Evolutionary conservation across 1,140 invertebrate genomes (phyloP).

Genomic region (Hormaphis cornu): DNA sequence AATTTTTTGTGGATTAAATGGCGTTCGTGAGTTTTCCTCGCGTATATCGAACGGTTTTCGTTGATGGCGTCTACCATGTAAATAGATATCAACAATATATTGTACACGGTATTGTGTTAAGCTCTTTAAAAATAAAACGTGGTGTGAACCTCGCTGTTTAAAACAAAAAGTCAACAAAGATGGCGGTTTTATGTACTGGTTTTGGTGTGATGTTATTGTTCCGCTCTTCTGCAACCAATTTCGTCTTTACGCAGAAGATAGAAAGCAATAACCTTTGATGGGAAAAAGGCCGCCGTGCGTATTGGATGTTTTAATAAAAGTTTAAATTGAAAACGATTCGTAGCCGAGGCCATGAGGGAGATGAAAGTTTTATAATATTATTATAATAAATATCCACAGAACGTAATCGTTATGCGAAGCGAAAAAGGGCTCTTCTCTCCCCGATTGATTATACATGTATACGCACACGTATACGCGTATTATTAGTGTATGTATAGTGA

Average conservation of each 20-base stretch:
- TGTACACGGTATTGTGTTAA: too few species aligned
- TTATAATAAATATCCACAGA: conserved; percentile 30
- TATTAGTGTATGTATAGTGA: background rate
- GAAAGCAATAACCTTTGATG: conserved; percentile 31
- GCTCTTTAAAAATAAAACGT: background rate
- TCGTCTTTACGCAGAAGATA: conserved; percentile 12
- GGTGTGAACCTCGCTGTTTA: background rate
- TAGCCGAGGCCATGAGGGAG: conserved; percentile 16
- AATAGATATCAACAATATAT: too few species aligned
- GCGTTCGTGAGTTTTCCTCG: too few species aligned
- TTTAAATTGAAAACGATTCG: conserved; percentile 32
- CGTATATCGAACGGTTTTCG: too few species aligned
- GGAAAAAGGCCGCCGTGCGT: conserved; percentile 8
- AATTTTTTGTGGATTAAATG: too few species aligned
- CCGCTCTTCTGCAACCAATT: conserved; percentile 9
- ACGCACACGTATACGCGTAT: background rate
- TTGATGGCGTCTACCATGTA: background rate
- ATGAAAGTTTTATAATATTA: conserved; percentile 33
- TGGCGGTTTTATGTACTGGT: background rate
- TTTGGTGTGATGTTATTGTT: conserved; percentile 7
- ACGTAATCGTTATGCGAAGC: conserved; percentile 29
- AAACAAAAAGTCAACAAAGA: background rate
- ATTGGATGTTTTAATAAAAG: conserved; percentile 33
- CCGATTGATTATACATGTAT: conserved; percentile 27
- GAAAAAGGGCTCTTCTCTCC: conserved; percentile 26